phyloP scores from a whole-genome alignment of 2,888 invertebrate genomes.

The Erebia aethiops region DNA sequence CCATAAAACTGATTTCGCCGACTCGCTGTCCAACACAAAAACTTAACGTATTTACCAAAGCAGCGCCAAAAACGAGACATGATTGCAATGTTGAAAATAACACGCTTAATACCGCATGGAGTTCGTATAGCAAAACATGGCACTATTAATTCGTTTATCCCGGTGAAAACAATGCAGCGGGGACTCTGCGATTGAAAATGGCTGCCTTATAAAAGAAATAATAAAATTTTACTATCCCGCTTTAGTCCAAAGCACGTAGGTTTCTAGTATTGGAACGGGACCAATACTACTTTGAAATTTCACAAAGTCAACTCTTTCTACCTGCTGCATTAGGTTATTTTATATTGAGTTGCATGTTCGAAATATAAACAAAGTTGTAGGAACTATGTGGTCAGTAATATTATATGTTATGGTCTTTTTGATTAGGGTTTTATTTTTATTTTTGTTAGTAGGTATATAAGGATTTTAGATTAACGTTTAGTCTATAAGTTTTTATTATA shows the following conservation, averaged over 20 bases:
- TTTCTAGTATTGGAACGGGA: constrained; percentile 24
- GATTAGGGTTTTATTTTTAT: too few relatives aligned
- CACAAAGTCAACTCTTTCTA: constrained; percentile 18
- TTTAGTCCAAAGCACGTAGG: constrained; percentile 26
- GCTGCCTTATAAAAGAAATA: constrained; percentile 18
- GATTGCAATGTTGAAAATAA: constrained; percentile 27
- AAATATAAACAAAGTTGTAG: too few relatives aligned
- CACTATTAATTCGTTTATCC: constrained; percentile 35
- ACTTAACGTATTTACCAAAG: not conserved
- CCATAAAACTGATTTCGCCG: not conserved
- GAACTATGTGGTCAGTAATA: too few relatives aligned
- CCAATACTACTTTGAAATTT: constrained; percentile 22
- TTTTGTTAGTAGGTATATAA: too few relatives aligned
- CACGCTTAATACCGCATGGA: constrained; percentile 24
- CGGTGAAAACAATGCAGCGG: constrained; percentile 21
- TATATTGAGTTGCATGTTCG: not conserved
- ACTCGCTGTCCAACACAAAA: not conserved
- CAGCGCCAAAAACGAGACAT: not conserved
- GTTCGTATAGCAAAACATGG: constrained; percentile 35
- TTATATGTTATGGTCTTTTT: too few relatives aligned
- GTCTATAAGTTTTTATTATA: too few relatives aligned
- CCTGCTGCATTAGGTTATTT: constrained; percentile 4
- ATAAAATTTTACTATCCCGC: constrained; percentile 34
- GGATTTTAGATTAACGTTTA: too few relatives aligned
- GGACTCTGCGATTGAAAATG: constrained; percentile 21